These are phyloP conservation scores for Odocoileus hemionus DNA, from an alignment of 2,113 vertebrate species.

Conservation along the genomic window DNA sequence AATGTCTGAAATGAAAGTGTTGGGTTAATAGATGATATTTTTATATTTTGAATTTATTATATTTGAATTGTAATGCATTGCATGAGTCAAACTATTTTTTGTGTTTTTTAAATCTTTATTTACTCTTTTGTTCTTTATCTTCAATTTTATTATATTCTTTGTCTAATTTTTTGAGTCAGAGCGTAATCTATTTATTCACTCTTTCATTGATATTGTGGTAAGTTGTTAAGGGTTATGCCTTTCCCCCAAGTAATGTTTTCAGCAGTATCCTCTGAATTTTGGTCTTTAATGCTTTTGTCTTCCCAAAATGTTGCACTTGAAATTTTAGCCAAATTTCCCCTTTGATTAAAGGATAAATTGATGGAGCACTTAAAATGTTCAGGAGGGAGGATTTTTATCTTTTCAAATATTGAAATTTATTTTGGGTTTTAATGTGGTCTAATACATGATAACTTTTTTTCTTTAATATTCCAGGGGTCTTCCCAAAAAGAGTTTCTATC, in stretches of 20 bases:
- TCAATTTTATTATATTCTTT: neutral
- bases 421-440: neutral
- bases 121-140: neutral
- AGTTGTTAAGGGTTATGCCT: neutral
- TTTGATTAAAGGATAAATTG: constrained; percentile 15
- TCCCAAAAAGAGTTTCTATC: neutral
- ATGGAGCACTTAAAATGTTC: neutral
- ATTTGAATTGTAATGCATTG: neutral
- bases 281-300: neutral
- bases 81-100: neutral
- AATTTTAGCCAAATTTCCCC: constrained; percentile 2
- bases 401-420: neutral
- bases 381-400: neutral
- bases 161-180: neutral
- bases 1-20: neutral
- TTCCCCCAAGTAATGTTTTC: neutral
- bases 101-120: neutral
- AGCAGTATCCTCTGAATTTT: neutral
- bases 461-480: neutral
- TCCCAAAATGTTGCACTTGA: neutral
- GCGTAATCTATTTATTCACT: neutral
- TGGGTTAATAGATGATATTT: neutral
- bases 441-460: neutral
- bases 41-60: neutral
- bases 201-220: neutral